Base-by-base conservation (phyloP, 2,888 invertebrate species). In the Pharmacophagus antenor region DNA sequence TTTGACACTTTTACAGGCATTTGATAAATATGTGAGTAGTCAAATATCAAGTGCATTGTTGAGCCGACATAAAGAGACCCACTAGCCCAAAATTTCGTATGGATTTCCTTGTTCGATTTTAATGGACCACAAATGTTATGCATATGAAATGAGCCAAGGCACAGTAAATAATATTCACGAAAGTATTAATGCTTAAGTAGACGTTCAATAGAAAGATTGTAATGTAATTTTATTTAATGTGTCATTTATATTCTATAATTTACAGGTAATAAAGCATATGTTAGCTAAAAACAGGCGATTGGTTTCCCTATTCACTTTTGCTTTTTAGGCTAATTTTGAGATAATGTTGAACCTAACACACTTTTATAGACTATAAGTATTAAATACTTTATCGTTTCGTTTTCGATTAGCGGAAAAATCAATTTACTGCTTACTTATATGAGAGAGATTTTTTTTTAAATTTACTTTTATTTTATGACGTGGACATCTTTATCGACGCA, bases 111-210 rank as follows among this genome's bases (percentile, higher is more conserved):
- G 62, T 57, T 58, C 62, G 57, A 62, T 55, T 58, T 61, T 61
- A 61, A 67, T 67, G 73, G 67, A 70, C 58, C 62, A 65, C 73
- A 66, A 77, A 79, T 74, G 77, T 68, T 70, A 60, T 68, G 84
- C 80, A 83, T 82, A 71, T 70, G 61, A 63, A 80, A 80, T 80
- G 79, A 82, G 77, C 72, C 72, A 74, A 74, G 66, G 61, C 8
- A 15, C 25, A 46, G 31, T 63, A 56, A 61, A 65, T 61, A 58
- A 62, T 65, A 61, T 67, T 70, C 67, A 73, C 73, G 75, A 73
- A 61, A 71, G 66, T 64, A 63, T 69, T 70, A 70, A 64, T 70
- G 73, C 23, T 64, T 59, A 15, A 50, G 20, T 25, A 50, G 22
- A 42, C 17, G 37, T 57, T 57, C 52, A n/a, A 18, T 56, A 12